phyloP scores from a whole-genome alignment of 2,888 invertebrate genomes.

The Pristionchus mayeri region DNA sequence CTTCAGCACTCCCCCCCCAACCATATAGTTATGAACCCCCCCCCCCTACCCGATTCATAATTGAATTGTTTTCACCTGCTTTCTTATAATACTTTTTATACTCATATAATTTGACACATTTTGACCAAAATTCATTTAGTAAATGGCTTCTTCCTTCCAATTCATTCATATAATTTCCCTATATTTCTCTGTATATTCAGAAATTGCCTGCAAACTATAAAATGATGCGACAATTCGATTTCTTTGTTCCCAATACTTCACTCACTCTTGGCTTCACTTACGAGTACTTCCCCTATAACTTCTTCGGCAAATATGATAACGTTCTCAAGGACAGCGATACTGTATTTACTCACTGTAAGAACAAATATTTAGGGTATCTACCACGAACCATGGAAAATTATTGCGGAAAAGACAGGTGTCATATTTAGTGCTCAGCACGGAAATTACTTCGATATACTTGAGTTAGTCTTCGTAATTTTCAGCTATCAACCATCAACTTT shows the following conservation, averaged over 20 bases:
- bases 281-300: slow-evolving; percentile 37
- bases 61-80: too few species aligned
- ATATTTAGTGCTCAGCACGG: not conserved
- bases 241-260: not conserved
- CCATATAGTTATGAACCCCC: too few species aligned
- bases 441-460: not conserved
- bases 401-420: not conserved
- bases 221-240: not conserved
- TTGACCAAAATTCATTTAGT: too few species aligned
- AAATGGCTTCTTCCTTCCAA: not conserved
- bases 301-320: slow-evolving; percentile 28
- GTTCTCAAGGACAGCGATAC: not conserved
- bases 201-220: too few species aligned
- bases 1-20: too few species aligned
- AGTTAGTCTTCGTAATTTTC: not conserved
- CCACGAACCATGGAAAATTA: slow-evolving; percentile 34
- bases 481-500: not conserved
- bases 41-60: too few species aligned
- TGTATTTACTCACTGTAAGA: not conserved
- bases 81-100: too few species aligned
- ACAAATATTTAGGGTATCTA: slow-evolving; percentile 12
- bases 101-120: too few species aligned
- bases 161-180: not conserved
- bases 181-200: not conserved
- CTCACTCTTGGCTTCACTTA: slow-evolving; percentile 27